Base-by-base conservation (phyloP, 2,888 invertebrate genomes). In the Arge pagana region DNA sequence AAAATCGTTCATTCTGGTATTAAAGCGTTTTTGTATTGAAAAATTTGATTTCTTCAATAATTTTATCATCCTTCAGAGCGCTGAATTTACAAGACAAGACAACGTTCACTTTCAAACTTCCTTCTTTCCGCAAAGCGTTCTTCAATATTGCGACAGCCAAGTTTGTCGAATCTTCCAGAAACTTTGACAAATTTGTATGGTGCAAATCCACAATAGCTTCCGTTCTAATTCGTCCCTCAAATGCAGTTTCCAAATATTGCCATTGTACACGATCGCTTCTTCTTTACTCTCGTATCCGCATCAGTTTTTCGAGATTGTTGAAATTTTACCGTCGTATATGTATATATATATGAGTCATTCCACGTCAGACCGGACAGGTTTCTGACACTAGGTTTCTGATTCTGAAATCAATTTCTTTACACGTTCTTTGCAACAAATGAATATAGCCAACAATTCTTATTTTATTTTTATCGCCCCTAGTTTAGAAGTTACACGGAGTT, bases 1-100 rank as follows among this genome's bases (percentile, higher is more conserved):
- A 62, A 35, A 37, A 63, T 51, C 30, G 60, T 59, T 31, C 51
- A 50, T 23, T 39, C 13, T 31, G 57, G 45, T 31, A 64, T 60
- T 5, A 55, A 36, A 8, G 55, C 39, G 18, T 21, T 39, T 39
- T 39, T 39, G 19, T 15, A 8, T 28, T 28, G n/a, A n/a, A n/a
- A n/a, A n/a, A n/a, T n/a, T n/a, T n/a, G n/a, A n/a, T n/a, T 21
- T 16, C 39, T 11, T 10, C 23, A 6, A 21, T 21, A n/a, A 21
- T 39, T n/a, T 39, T 19, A 16, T 10, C 11, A 21, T 18, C 18
- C 18, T 39, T 39, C 7, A 18, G 7, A 18, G 15, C 7, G 7
- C 13, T n/a, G 3, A 11, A 33, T 13, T 33, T 33, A 15, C 33
- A 33, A 13, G 10, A 33, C 13, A 33, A 33, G 11, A 33, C n/a